Evolutionary conservation across 2,888 invertebrate species (phyloP), one percentile per base, ranked within the genome.

Genomic region (Nysson spinosus): DNA sequence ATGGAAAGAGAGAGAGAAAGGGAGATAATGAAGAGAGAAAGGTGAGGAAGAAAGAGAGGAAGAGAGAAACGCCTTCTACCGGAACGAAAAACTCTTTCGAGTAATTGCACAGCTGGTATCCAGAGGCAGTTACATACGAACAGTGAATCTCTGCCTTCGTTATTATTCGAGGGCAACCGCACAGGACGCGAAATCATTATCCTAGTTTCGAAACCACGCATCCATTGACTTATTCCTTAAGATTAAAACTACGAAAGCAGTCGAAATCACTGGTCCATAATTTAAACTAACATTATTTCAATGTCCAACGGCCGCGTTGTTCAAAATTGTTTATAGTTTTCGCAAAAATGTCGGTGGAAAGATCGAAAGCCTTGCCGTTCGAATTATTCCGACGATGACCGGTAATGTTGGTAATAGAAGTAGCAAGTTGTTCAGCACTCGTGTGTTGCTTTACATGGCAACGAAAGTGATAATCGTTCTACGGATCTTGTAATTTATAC

Each of bases 91-190:
- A 42, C 24, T 20, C 32, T 16, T 42, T 22, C 39, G 51, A 58
- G 58, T 63, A 63, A 63, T 63, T 60, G 63, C 63, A 34, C 44
- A 42, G 54, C 42, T 22, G 57, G 19, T 19, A 54, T 32, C 46
- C 32, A 19, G 17, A 30, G 52, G 64, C 32, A 54, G 43, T 37
- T 60, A 54, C 40, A 22, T 40, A 24, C 47, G 37, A 34, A 52
- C 32, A 56, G 60, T 35, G 50, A 43, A 52, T 52, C 47, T 14
- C 47, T 30, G 22, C 17, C 26, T 37, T 19, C 24, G 17, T 28
- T 12, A 14, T 12, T 34, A 20, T 7, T 9, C 20, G 16, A 22
- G 22, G 24, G 19, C 5, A 34, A 34, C 34, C 14, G 42, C 42
- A 42, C 42, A 52, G 32, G 34, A 42, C 34, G 52, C 52, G 12